A percentile compares a stretch with the other conserved stretches of the same genome.
Evolutionary conservation across 2,888 invertebrate species (phyloP).

Genomic region (Drosophila vallismaia): DNA sequence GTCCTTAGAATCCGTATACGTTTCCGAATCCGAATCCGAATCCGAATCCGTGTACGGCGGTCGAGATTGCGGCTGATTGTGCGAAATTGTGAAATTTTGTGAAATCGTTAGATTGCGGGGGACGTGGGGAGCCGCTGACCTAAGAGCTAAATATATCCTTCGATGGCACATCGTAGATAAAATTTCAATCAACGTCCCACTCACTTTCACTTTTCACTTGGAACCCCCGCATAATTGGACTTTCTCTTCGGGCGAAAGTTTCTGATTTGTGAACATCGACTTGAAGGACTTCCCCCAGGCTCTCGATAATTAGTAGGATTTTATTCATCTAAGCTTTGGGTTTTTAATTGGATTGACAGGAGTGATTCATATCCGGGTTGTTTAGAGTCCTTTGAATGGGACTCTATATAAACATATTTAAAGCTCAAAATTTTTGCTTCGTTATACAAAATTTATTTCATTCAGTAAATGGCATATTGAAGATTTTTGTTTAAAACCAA

Average conservation of each 20-base stretch:
- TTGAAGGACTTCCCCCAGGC: constrained; percentile 9
- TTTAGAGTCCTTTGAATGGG: neutral
- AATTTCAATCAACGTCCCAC: constrained; percentile 76
- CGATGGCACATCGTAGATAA: constrained; percentile 64
- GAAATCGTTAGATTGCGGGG: constrained; percentile 3
- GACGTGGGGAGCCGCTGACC: constrained; percentile 28
- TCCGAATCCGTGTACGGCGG: constrained; percentile 13
- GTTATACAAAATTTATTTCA: too few species aligned
- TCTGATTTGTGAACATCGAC: neutral
- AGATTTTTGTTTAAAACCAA: too few species aligned
- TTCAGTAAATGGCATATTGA: too few species aligned
- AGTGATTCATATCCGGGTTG: neutral
- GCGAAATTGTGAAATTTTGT: constrained; percentile 43
- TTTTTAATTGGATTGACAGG: neutral
- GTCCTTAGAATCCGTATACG: constrained; percentile 3
- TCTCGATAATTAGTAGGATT: neutral
- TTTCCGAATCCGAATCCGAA: neutral
- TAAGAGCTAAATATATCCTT: constrained; percentile 37
- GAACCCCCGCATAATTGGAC: constrained; percentile 29
- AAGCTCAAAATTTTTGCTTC: neutral
- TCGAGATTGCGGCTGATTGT: constrained; percentile 24
- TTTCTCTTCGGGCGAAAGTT: constrained; percentile 7
- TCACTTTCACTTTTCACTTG: constrained; percentile 48
- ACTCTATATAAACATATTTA: too few species aligned
- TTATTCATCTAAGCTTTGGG: neutral